A percentile compares a stretch with the other conserved stretches of the same genome.
These are phyloP conservation scores for Orthonevra nobilis DNA, from an alignment of 2,888 invertebrate species.

Conservation along the genomic window DNA sequence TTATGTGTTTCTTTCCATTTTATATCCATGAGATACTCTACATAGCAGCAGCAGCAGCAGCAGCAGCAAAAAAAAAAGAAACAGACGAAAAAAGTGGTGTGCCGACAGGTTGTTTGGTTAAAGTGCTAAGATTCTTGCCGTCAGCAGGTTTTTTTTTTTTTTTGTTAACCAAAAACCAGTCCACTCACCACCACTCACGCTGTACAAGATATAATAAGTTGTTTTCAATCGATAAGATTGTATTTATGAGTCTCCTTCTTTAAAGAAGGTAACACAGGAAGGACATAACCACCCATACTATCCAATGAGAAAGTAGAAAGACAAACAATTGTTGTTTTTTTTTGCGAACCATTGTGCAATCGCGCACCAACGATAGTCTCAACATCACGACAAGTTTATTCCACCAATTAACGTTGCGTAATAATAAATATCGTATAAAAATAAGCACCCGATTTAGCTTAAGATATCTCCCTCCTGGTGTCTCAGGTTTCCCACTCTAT, in stretches of 20 bases:
- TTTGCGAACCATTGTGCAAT: slow-evolving; percentile 37
- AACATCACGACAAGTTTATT: slow-evolving; percentile 45
- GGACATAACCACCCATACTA: slow-evolving; percentile 42
- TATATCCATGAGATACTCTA: background rate
- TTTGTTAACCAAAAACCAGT: slow-evolving; percentile 41
- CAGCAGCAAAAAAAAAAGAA: background rate
- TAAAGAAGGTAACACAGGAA: slow-evolving; percentile 36
- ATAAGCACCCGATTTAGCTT: slow-evolving; percentile 19
- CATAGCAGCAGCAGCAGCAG: slow-evolving; percentile 11
- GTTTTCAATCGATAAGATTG: slow-evolving; percentile 17
- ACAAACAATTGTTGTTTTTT: slow-evolving; percentile 16
- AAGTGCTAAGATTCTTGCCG: slow-evolving; percentile 13
- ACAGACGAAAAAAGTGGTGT: background rate
- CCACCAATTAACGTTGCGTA: slow-evolving; percentile 60
- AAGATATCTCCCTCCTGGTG: slow-evolving; percentile 29
- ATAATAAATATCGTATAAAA: slow-evolving; percentile 39
- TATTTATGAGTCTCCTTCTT: too few species aligned
- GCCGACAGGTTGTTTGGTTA: slow-evolving; percentile 32
- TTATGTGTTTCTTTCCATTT: too few species aligned
- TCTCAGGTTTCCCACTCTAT: background rate
- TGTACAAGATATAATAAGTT: background rate
- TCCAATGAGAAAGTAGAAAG: slow-evolving; percentile 59
- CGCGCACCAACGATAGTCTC: slow-evolving; percentile 24
- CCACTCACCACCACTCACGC: background rate
- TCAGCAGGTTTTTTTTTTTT: slow-evolving; percentile 23